These are phyloP conservation scores for Choristoneura fumiferana DNA, from an alignment of 1,140 invertebrate species.

Conservation along the genomic window DNA sequence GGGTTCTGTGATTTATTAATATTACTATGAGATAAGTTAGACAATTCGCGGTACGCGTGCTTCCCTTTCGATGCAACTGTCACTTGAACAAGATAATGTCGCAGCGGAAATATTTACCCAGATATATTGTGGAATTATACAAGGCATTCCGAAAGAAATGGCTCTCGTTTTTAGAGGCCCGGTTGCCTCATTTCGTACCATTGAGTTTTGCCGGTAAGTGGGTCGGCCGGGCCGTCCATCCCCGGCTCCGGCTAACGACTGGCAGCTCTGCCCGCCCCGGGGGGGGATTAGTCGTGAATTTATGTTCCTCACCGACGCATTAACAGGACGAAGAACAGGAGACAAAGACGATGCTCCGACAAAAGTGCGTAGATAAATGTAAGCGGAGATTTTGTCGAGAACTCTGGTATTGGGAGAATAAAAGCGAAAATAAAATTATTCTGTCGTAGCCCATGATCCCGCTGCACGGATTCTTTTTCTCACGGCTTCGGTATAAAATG, in stretches of 20 bases:
- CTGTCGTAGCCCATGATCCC: too few species aligned
- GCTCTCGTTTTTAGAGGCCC: conserved; percentile 3
- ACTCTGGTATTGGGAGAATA: too few species aligned
- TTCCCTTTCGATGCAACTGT: background rate
- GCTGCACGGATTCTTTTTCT: too few species aligned
- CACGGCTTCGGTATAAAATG: too few species aligned
- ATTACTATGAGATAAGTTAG: background rate
- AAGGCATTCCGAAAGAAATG: background rate
- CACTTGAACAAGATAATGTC: too few species aligned
- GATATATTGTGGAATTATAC: conserved; percentile 12
- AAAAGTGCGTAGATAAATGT: background rate
- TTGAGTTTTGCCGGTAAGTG: conserved; percentile 11
- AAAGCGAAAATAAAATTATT: too few species aligned
- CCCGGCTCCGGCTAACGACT: background rate
- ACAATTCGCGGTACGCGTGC: background rate
- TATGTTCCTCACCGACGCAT: conserved; percentile 4
- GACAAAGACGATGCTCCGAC: background rate
- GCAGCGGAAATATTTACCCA: background rate
- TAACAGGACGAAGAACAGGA: background rate
- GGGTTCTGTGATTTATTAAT: background rate
- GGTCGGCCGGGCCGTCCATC: background rate
- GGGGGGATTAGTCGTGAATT: conserved; percentile 5
- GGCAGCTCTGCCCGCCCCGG: background rate
- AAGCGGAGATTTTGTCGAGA: too few species aligned
- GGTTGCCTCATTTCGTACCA: background rate